Percentiles rank a stretch among this genome's conserved stretches.
Evolutionary conservation across 2,113 vertebrate species (phyloP).

Genomic region (Lagopus muta): DNA sequence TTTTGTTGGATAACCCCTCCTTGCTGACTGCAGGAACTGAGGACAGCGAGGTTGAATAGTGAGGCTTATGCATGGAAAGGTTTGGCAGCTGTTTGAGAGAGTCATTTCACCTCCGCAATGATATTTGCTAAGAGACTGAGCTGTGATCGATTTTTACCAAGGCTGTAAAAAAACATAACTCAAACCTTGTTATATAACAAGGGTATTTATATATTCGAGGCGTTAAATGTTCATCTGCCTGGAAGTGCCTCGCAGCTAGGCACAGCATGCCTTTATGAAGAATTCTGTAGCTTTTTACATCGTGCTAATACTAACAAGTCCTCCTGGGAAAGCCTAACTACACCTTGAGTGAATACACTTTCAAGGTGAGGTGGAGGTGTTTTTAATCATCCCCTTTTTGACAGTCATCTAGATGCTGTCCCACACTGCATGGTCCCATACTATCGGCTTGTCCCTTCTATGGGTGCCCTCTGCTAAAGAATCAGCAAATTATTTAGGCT

Average conservation of each 20-base stretch:
- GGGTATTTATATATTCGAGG: constrained; percentile 17
- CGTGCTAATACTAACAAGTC: neutral
- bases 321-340: neutral
- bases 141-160: constrained; percentile 20
- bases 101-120: neutral
- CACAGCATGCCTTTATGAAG: neutral
- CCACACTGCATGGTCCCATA: neutral
- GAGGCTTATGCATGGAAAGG: neutral
- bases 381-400: neutral
- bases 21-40: neutral
- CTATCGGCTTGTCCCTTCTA: neutral
- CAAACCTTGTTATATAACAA: constrained; percentile 33
- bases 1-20: neutral
- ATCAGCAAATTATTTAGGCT: neutral
- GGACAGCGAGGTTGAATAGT: neutral
- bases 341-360: neutral
- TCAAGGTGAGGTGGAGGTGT: neutral
- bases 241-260: neutral
- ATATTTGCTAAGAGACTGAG: neutral
- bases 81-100: neutral
- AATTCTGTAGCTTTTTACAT: neutral
- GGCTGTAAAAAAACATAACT: constrained; percentile 24
- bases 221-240: constrained; percentile 1
- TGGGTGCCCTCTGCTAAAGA: neutral
- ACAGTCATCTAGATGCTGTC: neutral